These are phyloP conservation scores for Oncorhynchus nerka DNA, from an alignment of 2,113 vertebrate species.

Conservation along the genomic window DNA sequence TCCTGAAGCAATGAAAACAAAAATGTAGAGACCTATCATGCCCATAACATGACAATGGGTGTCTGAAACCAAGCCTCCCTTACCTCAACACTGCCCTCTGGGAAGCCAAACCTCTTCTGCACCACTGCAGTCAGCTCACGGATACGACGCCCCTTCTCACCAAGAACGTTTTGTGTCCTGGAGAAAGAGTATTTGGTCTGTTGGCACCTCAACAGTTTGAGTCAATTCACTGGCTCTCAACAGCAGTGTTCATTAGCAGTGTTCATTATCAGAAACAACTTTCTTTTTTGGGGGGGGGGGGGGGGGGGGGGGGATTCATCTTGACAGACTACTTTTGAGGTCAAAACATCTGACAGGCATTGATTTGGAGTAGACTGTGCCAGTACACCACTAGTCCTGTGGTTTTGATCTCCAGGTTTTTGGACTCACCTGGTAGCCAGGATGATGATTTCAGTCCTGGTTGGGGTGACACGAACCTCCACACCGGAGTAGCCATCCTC, in stretches of 20 bases:
- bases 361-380: too few species aligned
- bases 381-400: not conserved
- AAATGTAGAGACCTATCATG: too few species aligned
- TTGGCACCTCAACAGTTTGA: not conserved
- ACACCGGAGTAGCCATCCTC: constrained; percentile 98
- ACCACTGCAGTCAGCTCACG: constrained; percentile 82
- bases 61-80: too few species aligned
- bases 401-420: not conserved
- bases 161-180: constrained; percentile 83
- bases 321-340: too few species aligned
- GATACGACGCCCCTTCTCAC: constrained; percentile 82
- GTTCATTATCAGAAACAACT: too few species aligned
- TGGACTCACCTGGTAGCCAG: constrained; percentile 90
- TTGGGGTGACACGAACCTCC: constrained; percentile 95
- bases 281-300: too few species aligned
- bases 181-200: not conserved
- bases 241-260: too few species aligned
- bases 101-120: constrained; percentile 85
- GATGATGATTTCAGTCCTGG: constrained; percentile 98
- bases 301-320: too few species aligned
- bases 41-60: too few species aligned
- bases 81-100: constrained; percentile 80
- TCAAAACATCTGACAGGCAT: too few species aligned
- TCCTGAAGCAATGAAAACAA: too few species aligned
- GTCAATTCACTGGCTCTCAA: too few species aligned